These are phyloP conservation scores for Pristionchus arcanus DNA, from an alignment of 2,888 invertebrate species.

Conservation along the genomic window DNA sequence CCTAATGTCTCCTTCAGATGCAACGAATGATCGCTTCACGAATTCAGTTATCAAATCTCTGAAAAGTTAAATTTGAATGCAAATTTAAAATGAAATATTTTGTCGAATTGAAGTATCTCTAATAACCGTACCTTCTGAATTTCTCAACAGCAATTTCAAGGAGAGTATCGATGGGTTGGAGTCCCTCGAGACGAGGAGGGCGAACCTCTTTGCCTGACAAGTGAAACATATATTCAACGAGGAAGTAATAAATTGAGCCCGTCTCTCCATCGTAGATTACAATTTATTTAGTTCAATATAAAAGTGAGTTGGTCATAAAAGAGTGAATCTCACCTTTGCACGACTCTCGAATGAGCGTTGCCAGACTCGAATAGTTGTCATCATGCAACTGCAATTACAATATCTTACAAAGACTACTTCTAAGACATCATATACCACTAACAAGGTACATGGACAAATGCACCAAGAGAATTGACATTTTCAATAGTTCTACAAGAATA, in stretches of 20 bases:
- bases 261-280: neutral
- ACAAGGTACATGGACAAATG: neutral
- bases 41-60: neutral
- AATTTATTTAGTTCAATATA: neutral
- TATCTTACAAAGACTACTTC: neutral
- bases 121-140: conserved; percentile 36
- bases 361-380: conserved; percentile 39
- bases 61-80: neutral
- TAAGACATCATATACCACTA: too few relatives aligned
- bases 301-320: neutral
- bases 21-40: conserved; percentile 17
- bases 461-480: neutral
- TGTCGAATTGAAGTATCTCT: too few relatives aligned
- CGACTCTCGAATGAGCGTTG: conserved; percentile 41
- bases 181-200: conserved; percentile 51
- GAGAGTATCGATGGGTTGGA: conserved; percentile 27
- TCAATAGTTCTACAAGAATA: neutral
- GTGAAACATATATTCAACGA: neutral
- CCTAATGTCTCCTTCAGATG: neutral
- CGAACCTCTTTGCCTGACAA: neutral
- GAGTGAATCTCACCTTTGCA: conserved; percentile 15
- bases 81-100: too few relatives aligned
- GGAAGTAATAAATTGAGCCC: too few relatives aligned
- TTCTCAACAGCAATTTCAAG: conserved; percentile 52
- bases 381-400: conserved; percentile 45